A percentile compares a stretch with the other conserved stretches of the same genome.
Conservation (phyloP, 2,113 vertebrate genomes). For the Hyperoodon ampullatus region DNA sequence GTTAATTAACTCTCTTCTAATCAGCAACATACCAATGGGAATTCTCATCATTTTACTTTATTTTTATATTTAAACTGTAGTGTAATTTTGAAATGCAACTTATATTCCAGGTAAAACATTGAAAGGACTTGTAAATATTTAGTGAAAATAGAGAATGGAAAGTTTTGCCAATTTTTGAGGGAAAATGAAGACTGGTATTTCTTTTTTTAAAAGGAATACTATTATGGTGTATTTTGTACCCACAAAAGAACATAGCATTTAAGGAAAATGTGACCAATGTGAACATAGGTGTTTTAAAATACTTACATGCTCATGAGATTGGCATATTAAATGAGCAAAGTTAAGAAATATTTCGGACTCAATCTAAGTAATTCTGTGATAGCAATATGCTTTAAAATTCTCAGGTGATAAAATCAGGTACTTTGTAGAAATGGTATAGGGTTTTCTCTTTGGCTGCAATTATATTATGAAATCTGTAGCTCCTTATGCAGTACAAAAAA, state of each 20-base stretch:
- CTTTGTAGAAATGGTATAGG: neutral
- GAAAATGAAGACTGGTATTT: neutral
- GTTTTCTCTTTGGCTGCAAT: neutral
- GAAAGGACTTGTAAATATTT: neutral
- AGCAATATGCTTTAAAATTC: neutral
- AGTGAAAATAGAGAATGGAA: neutral
- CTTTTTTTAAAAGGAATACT: neutral
- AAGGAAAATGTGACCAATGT: neutral
- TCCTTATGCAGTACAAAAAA: neutral
- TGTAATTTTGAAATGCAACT: neutral
- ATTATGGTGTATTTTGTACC: neutral
- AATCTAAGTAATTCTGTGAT: neutral
- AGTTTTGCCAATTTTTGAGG: neutral
- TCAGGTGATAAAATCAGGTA: neutral
- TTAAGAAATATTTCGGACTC: neutral
- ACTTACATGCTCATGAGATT: neutral
- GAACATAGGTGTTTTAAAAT: neutral
- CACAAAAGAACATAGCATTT: neutral
- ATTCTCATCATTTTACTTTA: neutral
- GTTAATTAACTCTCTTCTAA: neutral
- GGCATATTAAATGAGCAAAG: neutral
- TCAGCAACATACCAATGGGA: neutral
- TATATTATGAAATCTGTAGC: slow-evolving; percentile 4
- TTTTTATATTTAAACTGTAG: neutral
- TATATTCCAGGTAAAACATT: neutral